Conservation (phyloP, 2,888 invertebrate genomes). For the Slavum lentiscoides region DNA sequence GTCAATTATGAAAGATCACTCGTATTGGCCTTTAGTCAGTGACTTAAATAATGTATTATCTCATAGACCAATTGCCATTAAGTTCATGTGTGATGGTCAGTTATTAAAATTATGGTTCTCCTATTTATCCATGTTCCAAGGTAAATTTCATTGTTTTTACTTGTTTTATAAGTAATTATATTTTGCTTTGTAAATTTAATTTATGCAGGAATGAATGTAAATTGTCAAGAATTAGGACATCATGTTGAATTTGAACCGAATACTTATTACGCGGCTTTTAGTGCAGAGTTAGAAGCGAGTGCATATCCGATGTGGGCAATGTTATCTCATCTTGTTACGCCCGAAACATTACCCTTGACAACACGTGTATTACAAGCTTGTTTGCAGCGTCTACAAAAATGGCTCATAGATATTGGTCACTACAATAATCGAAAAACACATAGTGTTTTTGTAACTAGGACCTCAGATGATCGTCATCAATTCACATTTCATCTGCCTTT, state of each 20-base stretch:
- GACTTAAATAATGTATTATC: slow-evolving; percentile 95
- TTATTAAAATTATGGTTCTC: slow-evolving; percentile 96
- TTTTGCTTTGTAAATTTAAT: slow-evolving; percentile 1
- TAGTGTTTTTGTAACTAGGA: neutral
- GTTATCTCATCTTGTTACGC: slow-evolving; percentile 74
- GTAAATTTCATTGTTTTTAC: slow-evolving; percentile 60
- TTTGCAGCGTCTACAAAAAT: slow-evolving; percentile 77
- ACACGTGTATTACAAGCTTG: slow-evolving; percentile 77
- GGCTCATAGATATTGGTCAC: slow-evolving; percentile 72
- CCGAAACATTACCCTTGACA: slow-evolving; percentile 68
- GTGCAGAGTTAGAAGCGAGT: slow-evolving; percentile 94
- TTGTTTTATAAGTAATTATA: neutral
- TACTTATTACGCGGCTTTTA: slow-evolving; percentile 96
- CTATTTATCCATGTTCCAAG: slow-evolving; percentile 92
- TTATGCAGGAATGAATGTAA: slow-evolving; percentile 88
- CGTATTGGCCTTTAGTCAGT: slow-evolving; percentile 96
- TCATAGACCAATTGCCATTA: slow-evolving; percentile 85
- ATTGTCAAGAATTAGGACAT: slow-evolving; percentile 83
- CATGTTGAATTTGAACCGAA: slow-evolving; percentile 97
- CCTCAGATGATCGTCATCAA: slow-evolving; percentile 71
- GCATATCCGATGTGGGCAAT: slow-evolving; percentile 98
- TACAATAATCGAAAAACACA: neutral
- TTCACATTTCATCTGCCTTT: slow-evolving; percentile 96
- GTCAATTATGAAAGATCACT: slow-evolving; percentile 94
- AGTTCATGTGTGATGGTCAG: slow-evolving; percentile 84